phyloP scores from a whole-genome alignment of 1,140 invertebrate species.

The Heliconius hermathena region DNA sequence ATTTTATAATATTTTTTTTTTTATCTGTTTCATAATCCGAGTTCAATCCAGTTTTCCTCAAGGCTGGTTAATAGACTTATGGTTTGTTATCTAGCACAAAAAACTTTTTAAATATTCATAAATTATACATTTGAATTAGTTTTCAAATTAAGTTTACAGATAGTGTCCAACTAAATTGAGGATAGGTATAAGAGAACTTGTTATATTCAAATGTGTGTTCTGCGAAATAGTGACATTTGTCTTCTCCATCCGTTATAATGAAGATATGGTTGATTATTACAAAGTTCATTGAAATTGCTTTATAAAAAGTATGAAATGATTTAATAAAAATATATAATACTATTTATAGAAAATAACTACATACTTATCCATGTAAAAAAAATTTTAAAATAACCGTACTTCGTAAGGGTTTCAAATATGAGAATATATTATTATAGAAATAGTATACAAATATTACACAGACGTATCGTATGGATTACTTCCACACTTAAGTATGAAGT shows the following conservation, averaged over 20 bases:
- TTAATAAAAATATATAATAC: not conserved
- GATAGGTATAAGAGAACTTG: not conserved
- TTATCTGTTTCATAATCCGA: not conserved
- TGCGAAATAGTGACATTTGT: not conserved
- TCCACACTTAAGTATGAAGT: too few species aligned
- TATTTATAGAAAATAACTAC: not conserved
- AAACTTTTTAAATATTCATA: constrained; percentile 5
- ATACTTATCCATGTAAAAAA: too few species aligned
- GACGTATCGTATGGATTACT: too few species aligned
- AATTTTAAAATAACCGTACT: too few species aligned
- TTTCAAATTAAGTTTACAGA: too few species aligned
- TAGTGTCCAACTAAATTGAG: not conserved
- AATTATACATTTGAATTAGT: not conserved
- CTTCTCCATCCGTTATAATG: not conserved
- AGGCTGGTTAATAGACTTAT: not conserved
- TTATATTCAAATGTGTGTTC: not conserved
- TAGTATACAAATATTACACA: too few species aligned
- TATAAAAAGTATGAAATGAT: not conserved
- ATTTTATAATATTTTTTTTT: not conserved
- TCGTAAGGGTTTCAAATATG: too few species aligned
- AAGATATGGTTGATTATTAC: not conserved
- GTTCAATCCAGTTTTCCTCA: not conserved
- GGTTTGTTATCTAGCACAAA: not conserved
- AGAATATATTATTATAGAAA: too few species aligned
- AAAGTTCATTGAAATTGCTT: not conserved